Evolutionary conservation across 2,113 vertebrate species (phyloP).

Genomic region (Nothocercus julius): DNA sequence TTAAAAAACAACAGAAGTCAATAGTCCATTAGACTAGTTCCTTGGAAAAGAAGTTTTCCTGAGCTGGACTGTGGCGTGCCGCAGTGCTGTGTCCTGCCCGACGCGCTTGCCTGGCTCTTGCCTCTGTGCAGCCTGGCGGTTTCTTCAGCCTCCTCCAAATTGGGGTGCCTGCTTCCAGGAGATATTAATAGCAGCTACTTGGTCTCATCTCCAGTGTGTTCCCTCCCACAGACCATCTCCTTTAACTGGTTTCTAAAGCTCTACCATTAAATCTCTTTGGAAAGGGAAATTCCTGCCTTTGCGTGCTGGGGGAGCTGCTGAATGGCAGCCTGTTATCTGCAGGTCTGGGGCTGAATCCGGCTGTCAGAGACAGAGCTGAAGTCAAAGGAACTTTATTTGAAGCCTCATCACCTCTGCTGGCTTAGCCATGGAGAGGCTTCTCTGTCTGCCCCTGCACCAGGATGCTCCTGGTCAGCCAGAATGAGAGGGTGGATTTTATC

Average conservation of each 20-base stretch:
- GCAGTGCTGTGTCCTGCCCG: background rate
- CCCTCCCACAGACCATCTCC: background rate
- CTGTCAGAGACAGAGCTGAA: constrained; percentile 39
- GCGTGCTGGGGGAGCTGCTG: constrained; percentile 44
- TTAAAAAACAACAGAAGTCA: background rate
- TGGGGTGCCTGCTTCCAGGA: background rate
- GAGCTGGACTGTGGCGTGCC: background rate
- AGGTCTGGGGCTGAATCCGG: background rate
- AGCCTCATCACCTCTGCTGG: background rate
- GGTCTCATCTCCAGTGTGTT: background rate
- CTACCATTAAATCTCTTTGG: constrained; percentile 34
- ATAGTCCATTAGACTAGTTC: background rate
- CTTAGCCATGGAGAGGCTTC: background rate
- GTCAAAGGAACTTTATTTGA: constrained; percentile 46
- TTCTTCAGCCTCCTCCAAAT: background rate
- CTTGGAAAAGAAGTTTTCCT: background rate
- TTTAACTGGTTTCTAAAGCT: constrained; percentile 36
- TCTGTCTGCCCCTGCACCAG: constrained; percentile 17
- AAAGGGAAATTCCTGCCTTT: constrained; percentile 62
- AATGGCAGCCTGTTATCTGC: constrained; percentile 53
- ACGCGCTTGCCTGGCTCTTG: background rate
- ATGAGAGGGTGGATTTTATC: background rate
- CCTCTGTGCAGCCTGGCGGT: background rate
- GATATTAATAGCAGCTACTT: constrained; percentile 1
- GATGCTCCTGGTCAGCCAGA: background rate